Evolutionary conservation across 2,888 invertebrate species (phyloP).

Genomic region (Microchrysa polita): DNA sequence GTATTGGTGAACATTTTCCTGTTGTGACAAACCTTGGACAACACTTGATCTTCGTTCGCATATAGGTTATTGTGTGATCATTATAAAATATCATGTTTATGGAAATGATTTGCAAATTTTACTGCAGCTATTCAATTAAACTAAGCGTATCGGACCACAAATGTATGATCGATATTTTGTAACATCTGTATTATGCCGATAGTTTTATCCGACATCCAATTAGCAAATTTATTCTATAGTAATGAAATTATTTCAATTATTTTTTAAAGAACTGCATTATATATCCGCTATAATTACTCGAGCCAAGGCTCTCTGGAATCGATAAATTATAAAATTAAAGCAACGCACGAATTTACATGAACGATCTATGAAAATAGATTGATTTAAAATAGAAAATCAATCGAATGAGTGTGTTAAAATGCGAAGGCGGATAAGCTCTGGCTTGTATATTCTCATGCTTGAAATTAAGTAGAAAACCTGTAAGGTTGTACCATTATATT

Average conservation of each 20-base stretch:
- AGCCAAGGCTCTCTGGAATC: no score
- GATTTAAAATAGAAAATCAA: no score
- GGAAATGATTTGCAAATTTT: background rate
- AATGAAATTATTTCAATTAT: no score
- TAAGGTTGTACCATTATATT: slow-evolving; percentile 6
- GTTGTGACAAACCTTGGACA: slow-evolving; percentile 39
- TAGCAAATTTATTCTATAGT: no score
- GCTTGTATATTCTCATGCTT: slow-evolving; percentile 5
- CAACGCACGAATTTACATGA: no score
- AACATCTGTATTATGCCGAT: no score
- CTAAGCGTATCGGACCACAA: background rate
- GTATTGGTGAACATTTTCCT: background rate
- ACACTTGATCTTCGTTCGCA: slow-evolving; percentile 3
- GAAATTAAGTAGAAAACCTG: slow-evolving; percentile 34
- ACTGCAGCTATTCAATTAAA: background rate
- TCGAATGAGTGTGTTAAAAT: background rate
- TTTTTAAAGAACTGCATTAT: no score
- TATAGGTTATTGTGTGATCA: background rate
- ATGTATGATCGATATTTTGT: background rate
- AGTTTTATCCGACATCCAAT: no score
- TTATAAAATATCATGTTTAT: slow-evolving; percentile 22
- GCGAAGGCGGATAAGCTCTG: slow-evolving; percentile 40
- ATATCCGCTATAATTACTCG: no score
- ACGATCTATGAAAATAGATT: no score
- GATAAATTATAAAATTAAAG: no score